A percentile compares a stretch with the other conserved stretches of the same genome.
Conservation (phyloP, 2,797 vertebrate species). For the Sebastes jordani region DNA sequence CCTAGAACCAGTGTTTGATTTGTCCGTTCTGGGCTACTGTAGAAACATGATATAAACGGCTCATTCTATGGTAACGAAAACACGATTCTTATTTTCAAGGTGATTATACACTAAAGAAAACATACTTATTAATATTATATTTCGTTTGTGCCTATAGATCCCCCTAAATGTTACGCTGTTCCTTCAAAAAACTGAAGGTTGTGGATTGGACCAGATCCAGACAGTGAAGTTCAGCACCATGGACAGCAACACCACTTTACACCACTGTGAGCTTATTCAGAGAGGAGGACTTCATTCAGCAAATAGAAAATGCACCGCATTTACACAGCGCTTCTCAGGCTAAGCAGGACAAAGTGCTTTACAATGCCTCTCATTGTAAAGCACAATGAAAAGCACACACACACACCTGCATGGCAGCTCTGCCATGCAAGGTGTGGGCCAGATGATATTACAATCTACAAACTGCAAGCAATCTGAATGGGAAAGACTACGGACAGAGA, state of each 20-base stretch:
- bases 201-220: not conserved
- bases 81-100: no score
- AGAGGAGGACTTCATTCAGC: not conserved
- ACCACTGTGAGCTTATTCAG: not conserved
- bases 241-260: slow-evolving; percentile 7
- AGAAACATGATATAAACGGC: no score
- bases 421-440: not conserved
- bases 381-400: not conserved
- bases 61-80: no score
- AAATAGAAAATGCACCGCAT: not conserved
- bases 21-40: no score
- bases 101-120: no score
- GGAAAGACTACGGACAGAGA: not conserved
- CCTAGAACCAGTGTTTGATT: no score
- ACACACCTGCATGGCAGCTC: not conserved
- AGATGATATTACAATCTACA: not conserved
- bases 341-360: slow-evolving; percentile 1
- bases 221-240: slow-evolving; percentile 15
- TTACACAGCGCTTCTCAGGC: not conserved
- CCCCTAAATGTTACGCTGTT: no score
- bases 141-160: no score
- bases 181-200: not conserved
- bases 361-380: not conserved
- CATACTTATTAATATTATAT: no score
- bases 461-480: not conserved